Evolutionary conservation across 1,140 invertebrate genomes (phyloP).

Genomic region (Drosophila mojavensis): DNA sequence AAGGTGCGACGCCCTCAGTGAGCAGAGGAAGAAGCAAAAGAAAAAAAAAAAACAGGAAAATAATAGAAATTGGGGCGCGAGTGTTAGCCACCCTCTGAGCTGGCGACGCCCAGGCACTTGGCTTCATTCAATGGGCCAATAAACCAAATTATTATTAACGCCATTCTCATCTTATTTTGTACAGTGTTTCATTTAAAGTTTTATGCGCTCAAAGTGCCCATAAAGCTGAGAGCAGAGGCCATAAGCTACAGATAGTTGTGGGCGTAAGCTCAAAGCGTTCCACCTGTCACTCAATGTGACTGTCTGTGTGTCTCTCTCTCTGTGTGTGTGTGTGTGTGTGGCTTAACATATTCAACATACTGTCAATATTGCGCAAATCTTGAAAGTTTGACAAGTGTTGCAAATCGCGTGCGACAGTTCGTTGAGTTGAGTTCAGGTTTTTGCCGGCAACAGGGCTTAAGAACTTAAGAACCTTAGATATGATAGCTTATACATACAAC

Average conservation of each 20-base stretch:
- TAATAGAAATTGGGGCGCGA: constrained; percentile 62
- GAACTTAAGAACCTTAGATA: constrained; percentile 40
- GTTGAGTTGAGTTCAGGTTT: constrained; percentile 31
- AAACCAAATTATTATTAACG: constrained; percentile 84
- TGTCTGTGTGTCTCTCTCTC: neutral
- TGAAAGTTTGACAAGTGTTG: constrained; percentile 73
- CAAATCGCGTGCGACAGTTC: constrained; percentile 52
- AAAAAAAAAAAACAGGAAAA: constrained; percentile 8
- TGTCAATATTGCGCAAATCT: constrained; percentile 67
- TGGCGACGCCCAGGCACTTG: constrained; percentile 60
- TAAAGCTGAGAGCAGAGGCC: neutral
- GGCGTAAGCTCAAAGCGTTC: constrained; percentile 25
- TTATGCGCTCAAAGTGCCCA: constrained; percentile 47
- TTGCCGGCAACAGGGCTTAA: constrained; percentile 51
- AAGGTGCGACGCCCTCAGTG: constrained; percentile 73
- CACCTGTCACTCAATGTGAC: constrained; percentile 51
- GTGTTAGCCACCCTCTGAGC: constrained; percentile 14
- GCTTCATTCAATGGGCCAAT: constrained; percentile 78
- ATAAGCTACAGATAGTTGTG: constrained; percentile 28
- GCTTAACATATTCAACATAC: constrained; percentile 68
- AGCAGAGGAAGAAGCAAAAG: constrained; percentile 18
- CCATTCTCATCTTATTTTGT: constrained; percentile 64
- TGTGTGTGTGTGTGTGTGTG: constrained; percentile 21
- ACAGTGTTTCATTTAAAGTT: constrained; percentile 73
- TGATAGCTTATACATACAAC: neutral